Evolutionary conservation across 2,113 vertebrate genomes (phyloP).

Genomic region (Sminthopsis crassicaudata): DNA sequence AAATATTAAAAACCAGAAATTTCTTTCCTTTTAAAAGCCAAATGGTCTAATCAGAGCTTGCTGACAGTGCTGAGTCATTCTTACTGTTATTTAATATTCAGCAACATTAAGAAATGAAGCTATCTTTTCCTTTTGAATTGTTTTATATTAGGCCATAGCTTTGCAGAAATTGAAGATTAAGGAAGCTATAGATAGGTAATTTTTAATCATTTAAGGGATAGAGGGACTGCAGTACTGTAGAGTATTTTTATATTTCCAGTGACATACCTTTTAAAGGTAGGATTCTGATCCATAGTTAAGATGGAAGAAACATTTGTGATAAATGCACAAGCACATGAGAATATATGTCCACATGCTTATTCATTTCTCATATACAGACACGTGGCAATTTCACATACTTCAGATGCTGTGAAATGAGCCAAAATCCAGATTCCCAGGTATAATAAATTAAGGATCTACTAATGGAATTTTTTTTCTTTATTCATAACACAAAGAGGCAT

Average conservation of each 20-base stretch:
- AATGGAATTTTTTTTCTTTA: background rate
- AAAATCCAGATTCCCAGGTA: background rate
- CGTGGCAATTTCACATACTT: background rate
- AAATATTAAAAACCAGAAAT: slow-evolving; percentile 21
- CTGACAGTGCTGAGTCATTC: slow-evolving; percentile 27
- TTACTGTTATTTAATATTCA: rapidly evolving
- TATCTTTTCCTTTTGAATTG: background rate
- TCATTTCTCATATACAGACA: background rate
- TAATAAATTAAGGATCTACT: rapidly evolving
- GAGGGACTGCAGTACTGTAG: background rate
- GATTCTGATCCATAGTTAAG: background rate
- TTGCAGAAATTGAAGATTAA: background rate
- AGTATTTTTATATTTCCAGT: background rate
- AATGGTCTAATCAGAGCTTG: background rate
- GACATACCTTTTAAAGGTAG: background rate
- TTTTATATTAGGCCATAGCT: background rate
- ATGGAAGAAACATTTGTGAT: background rate
- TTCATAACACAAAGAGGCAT: background rate
- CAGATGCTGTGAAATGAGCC: background rate
- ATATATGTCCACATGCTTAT: background rate
- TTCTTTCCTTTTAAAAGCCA: slow-evolving; percentile 28
- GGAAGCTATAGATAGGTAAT: background rate
- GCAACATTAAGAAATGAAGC: background rate
- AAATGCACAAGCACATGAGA: background rate
- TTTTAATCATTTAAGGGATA: background rate